Evolutionary conservation across 1,140 invertebrate species (phyloP).

Genomic region (Ylistrum balloti): DNA sequence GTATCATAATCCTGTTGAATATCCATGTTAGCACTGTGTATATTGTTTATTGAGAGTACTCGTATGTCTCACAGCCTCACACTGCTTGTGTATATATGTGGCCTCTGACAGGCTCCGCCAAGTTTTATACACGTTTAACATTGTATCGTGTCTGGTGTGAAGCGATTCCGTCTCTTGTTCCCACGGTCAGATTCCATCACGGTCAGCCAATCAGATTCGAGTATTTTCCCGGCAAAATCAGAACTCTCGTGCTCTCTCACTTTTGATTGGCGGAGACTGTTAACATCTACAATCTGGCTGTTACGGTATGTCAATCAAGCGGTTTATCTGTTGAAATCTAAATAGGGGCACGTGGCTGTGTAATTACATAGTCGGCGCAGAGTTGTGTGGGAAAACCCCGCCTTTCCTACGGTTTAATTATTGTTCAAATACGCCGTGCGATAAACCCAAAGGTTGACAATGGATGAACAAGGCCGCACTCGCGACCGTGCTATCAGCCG

Average conservation of each 20-base stretch:
- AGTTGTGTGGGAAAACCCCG: constrained; percentile 74
- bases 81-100: constrained; percentile 48
- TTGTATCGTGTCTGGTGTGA: constrained; percentile 66
- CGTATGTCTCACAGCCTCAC: constrained; percentile 23
- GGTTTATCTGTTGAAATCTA: constrained; percentile 64
- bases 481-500: constrained; percentile 61
- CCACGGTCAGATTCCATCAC: constrained; percentile 70
- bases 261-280: constrained; percentile 68
- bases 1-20: neutral
- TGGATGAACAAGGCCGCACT: constrained; percentile 59
- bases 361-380: constrained; percentile 62
- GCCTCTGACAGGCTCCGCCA: constrained; percentile 44
- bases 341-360: constrained; percentile 69
- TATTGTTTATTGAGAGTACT: constrained; percentile 46
- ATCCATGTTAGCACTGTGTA: constrained; percentile 38
- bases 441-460: constrained; percentile 68
- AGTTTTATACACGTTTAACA: constrained; percentile 65
- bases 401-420: constrained; percentile 64
- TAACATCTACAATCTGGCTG: constrained; percentile 56
- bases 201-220: constrained; percentile 65
- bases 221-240: constrained; percentile 49
- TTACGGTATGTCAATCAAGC: constrained; percentile 71
- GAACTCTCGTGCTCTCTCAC: constrained; percentile 65
- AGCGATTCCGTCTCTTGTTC: constrained; percentile 66
- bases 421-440: constrained; percentile 69